Conservation (phyloP, 2,888 invertebrate species). For the Xestia ashworthii region DNA sequence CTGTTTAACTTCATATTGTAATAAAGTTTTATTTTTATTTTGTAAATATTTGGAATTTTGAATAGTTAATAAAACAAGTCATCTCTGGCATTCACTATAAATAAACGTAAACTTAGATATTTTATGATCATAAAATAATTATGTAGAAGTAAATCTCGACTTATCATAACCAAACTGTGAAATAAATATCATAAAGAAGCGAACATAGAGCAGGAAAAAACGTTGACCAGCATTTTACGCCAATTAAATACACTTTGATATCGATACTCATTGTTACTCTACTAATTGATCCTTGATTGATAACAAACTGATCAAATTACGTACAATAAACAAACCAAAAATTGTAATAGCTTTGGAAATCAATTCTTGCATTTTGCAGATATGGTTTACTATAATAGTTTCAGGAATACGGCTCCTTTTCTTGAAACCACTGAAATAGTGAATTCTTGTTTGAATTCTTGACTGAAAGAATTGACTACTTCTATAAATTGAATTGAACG, state of each 20-base stretch:
- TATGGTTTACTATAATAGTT: background rate
- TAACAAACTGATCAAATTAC: slow-evolving; percentile 59
- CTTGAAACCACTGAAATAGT: background rate
- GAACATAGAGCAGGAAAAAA: slow-evolving; percentile 9
- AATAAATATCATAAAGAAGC: background rate
- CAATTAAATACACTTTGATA: slow-evolving; percentile 49
- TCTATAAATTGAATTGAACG: background rate
- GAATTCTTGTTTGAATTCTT: background rate
- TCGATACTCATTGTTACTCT: slow-evolving; percentile 44
- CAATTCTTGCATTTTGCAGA: slow-evolving; percentile 16
- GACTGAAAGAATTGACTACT: background rate
- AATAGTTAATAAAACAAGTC: slow-evolving; percentile 1
- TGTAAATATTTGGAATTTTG: slow-evolving; percentile 32
- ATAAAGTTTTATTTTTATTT: slow-evolving; percentile 34
- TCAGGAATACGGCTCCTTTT: background rate
- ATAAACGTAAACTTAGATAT: background rate
- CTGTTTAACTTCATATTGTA: slow-evolving; percentile 50
- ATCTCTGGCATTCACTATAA: background rate
- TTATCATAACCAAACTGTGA: background rate
- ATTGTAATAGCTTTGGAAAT: slow-evolving; percentile 1
- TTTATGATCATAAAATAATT: background rate
- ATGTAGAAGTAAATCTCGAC: background rate
- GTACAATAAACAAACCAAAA: slow-evolving; percentile 18
- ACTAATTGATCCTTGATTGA: slow-evolving; percentile 63
- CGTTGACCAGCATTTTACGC: slow-evolving; percentile 16